These are phyloP conservation scores for Bugulina stolonifera DNA, from an alignment of 2,888 invertebrate genomes.

Conservation along the genomic window DNA sequence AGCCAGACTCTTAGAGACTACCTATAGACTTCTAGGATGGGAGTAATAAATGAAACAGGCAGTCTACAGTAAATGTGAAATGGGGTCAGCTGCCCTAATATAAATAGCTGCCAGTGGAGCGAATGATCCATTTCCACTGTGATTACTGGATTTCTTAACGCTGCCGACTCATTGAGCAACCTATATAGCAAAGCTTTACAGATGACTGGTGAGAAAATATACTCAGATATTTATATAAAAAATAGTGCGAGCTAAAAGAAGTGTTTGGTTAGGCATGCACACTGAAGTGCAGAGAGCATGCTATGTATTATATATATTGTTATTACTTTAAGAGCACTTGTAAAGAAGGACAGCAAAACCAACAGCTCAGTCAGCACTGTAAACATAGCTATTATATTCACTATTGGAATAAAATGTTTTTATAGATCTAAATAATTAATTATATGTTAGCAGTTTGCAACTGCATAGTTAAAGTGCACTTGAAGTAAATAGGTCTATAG, in stretches of 20 bases:
- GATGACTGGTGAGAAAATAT: background rate
- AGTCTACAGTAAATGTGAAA: background rate
- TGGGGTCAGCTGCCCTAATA: background rate
- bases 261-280: background rate
- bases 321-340: background rate
- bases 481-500: too few species aligned
- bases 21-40: too few species aligned
- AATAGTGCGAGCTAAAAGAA: background rate
- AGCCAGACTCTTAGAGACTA: too few species aligned
- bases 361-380: too few species aligned
- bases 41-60: too few species aligned
- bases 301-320: background rate
- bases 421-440: too few species aligned
- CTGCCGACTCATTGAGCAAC: background rate
- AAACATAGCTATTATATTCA: too few species aligned
- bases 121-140: background rate
- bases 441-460: too few species aligned
- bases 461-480: too few species aligned
- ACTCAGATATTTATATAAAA: background rate
- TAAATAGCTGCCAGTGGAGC: background rate
- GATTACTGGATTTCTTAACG: background rate
- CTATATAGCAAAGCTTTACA: background rate
- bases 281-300: background rate
- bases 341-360: too few species aligned
- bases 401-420: too few species aligned